Conservation (phyloP, 37 sponge, comb jelly and placozoan species). For the Sycon ciliatum region DNA sequence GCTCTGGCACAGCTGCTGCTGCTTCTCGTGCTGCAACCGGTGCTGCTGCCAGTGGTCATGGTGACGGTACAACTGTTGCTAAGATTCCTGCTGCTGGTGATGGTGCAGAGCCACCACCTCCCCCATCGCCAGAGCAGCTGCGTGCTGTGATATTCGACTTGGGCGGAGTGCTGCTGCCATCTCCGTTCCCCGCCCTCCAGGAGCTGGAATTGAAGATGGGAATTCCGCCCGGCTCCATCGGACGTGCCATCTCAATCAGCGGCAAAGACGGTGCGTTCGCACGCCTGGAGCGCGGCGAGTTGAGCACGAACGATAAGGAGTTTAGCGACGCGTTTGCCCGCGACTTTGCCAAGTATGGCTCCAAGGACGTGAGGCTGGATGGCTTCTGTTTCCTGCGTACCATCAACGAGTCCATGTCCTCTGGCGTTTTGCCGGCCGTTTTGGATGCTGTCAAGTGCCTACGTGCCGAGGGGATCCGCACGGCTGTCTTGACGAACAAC, state of each 20-base stretch:
- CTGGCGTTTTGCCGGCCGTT: slow-evolving; percentile 18
- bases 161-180: slow-evolving; percentile 53
- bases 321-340: slow-evolving; percentile 29
- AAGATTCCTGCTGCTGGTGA: no score
- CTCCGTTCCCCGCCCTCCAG: slow-evolving; percentile 43
- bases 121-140: no score
- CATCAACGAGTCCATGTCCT: slow-evolving; percentile 15
- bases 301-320: slow-evolving; percentile 29
- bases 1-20: no score
- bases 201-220: slow-evolving; percentile 35
- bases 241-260: slow-evolving; percentile 30
- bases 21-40: no score
- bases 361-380: neutral
- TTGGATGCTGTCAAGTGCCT: slow-evolving; percentile 16
- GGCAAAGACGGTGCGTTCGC: slow-evolving; percentile 45
- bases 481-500: slow-evolving; percentile 58
- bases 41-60: no score
- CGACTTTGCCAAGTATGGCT: slow-evolving; percentile 19
- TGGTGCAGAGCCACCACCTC: no score
- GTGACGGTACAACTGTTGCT: no score
- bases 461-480: slow-evolving; percentile 26
- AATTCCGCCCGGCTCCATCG: slow-evolving; percentile 28
- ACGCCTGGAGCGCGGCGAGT: slow-evolving; percentile 48
- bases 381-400: no score
- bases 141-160: slow-evolving; percentile 66